Conservation (phyloP, 1,140 invertebrate genomes). For the Prorops nasuta region DNA sequence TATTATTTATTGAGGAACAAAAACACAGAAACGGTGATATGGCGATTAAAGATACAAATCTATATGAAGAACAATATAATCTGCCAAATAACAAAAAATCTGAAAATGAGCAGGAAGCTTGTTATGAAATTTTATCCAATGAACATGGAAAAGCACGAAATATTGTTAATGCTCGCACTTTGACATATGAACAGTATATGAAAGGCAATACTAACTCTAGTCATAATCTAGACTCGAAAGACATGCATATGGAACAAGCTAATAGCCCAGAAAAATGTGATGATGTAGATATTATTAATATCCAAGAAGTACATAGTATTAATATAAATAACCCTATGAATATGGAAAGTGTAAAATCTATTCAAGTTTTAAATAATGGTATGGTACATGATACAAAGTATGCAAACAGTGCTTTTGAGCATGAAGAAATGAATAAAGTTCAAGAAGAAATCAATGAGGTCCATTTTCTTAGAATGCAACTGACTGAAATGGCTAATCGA, state of each 20-base stretch:
- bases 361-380: slow-evolving; percentile 13
- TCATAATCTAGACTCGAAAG: slow-evolving; percentile 3
- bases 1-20: no score
- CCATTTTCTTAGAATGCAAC: slow-evolving; percentile 17
- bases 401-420: slow-evolving; percentile 6
- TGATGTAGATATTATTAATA: slow-evolving; percentile 19
- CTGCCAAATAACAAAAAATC: slow-evolving; percentile 15
- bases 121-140: no score
- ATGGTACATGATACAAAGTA: slow-evolving; percentile 4
- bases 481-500: slow-evolving; percentile 26
- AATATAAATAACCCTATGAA: slow-evolving; percentile 16
- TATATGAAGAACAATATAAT: slow-evolving; percentile 7
- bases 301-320: slow-evolving; percentile 13
- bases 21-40: no score
- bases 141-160: slow-evolving; percentile 24
- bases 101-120: slow-evolving; percentile 9
- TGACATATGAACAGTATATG: slow-evolving; percentile 43
- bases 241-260: slow-evolving; percentile 1
- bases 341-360: slow-evolving; percentile 27
- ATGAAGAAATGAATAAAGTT: slow-evolving; percentile 1
- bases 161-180: slow-evolving; percentile 25
- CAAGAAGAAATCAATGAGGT: slow-evolving; percentile 18
- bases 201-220: slow-evolving; percentile 12
- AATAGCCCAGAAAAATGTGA: slow-evolving; percentile 9
- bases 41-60: no score